A percentile compares a stretch with the other conserved stretches of the same genome.
phyloP scores from a whole-genome alignment of 2,113 vertebrate genomes.

The Cynopterus brachyotis region DNA sequence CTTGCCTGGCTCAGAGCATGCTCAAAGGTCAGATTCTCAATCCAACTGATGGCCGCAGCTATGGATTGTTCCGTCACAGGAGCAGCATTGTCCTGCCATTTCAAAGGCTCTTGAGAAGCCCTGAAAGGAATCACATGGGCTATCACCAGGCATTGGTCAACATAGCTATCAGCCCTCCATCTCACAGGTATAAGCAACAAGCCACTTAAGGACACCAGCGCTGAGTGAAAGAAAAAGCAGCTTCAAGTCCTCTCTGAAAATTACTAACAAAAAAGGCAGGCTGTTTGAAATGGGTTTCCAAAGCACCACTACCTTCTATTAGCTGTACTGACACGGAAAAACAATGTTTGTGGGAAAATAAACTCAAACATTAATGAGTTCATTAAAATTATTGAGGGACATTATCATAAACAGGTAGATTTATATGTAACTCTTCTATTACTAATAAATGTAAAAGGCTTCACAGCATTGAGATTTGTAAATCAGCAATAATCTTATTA shows the following conservation, averaged over 20 bases:
- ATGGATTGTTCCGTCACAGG: constrained; percentile 77
- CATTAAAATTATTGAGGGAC: neutral
- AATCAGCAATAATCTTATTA: neutral
- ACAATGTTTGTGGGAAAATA: neutral
- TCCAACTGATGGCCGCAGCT: constrained; percentile 77
- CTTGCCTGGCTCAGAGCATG: constrained; percentile 53
- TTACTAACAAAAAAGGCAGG: neutral
- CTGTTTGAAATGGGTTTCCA: neutral
- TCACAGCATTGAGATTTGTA: neutral
- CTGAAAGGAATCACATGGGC: constrained; percentile 72
- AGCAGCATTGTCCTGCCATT: constrained; percentile 82
- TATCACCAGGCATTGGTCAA: neutral
- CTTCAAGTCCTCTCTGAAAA: neutral
- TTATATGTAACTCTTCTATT: neutral
- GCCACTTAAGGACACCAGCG: neutral
- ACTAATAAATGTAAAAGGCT: neutral
- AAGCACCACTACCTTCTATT: neutral
- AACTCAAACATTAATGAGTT: neutral
- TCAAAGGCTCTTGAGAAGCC: constrained; percentile 74
- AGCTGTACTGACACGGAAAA: neutral
- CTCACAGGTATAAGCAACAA: neutral
- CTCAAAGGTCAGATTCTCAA: constrained; percentile 77
- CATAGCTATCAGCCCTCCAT: neutral
- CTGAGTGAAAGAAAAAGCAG: neutral
- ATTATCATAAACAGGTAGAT: neutral